Conservation (phyloP, 2,113 vertebrate genomes). For the Bos javanicus region DNA sequence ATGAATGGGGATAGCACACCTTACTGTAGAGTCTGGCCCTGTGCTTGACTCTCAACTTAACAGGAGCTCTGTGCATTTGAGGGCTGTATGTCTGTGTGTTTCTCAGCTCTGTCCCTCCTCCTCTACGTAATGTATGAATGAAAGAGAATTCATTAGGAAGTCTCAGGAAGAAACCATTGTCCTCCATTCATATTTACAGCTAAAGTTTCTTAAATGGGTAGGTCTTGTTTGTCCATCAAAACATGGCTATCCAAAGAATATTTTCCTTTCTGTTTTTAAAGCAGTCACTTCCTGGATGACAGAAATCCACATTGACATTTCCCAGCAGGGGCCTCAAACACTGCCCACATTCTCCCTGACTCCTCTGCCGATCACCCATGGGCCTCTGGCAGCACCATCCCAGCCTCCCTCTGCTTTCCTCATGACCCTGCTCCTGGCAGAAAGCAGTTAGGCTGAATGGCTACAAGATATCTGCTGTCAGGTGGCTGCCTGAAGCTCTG, state of each 20-base stretch:
- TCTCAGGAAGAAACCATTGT: not conserved
- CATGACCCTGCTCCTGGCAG: not conserved
- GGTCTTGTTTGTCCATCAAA: slow-evolving; percentile 16
- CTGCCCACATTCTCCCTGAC: not conserved
- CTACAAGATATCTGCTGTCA: not conserved
- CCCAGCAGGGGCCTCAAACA: not conserved
- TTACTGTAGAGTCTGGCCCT: not conserved
- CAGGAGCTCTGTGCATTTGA: not conserved
- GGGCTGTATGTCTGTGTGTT: not conserved
- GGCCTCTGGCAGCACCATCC: not conserved
- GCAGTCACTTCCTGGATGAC: not conserved
- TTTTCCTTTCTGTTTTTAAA: not conserved
- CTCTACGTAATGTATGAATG: not conserved
- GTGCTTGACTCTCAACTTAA: not conserved
- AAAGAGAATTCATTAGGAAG: not conserved
- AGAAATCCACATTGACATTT: not conserved
- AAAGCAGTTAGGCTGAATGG: not conserved
- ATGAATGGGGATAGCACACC: not conserved
- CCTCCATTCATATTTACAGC: slow-evolving; percentile 55
- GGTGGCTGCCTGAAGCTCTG: not conserved
- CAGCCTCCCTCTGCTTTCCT: not conserved
- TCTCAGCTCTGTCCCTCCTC: not conserved
- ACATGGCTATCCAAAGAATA: not conserved
- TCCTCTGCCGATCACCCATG: not conserved
- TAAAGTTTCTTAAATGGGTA: slow-evolving; percentile 62